These are phyloP conservation scores for Plodia interpunctella DNA, from an alignment of 1,140 invertebrate genomes.

Conservation along the genomic window DNA sequence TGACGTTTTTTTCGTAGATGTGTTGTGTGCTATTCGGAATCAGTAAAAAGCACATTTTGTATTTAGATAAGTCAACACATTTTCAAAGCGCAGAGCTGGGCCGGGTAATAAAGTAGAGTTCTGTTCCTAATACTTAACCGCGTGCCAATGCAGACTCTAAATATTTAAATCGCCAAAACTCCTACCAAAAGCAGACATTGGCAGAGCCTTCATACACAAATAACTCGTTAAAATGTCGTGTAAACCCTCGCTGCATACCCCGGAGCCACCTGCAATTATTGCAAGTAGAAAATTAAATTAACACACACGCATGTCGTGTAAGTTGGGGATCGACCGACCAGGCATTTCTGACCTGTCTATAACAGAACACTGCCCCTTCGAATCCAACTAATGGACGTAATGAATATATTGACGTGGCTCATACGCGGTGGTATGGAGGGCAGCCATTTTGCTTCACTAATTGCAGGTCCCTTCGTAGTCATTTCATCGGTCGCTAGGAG, in stretches of 20 bases:
- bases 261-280: constrained; percentile 57
- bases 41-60: no score
- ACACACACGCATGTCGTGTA: constrained; percentile 59
- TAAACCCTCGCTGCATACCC: constrained; percentile 42
- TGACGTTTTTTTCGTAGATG: no score
- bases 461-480: constrained; percentile 56
- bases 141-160: neutral
- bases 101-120: neutral
- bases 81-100: no score
- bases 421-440: constrained; percentile 30
- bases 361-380: constrained; percentile 20
- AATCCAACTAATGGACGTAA: neutral
- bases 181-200: constrained; percentile 13
- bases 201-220: constrained; percentile 40
- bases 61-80: no score
- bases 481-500: constrained; percentile 57
- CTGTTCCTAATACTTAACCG: neutral
- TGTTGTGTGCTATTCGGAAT: no score
- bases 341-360: constrained; percentile 22
- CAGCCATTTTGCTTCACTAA: constrained; percentile 72
- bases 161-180: constrained; percentile 23
- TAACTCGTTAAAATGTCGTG: constrained; percentile 51
- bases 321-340: constrained; percentile 46
- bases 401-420: constrained; percentile 1
- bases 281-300: constrained; percentile 75